Percentiles rank a stretch among this genome's conserved stretches.
Conservation (phyloP, 2,113 vertebrate genomes). For the Calidris pygmaea region DNA sequence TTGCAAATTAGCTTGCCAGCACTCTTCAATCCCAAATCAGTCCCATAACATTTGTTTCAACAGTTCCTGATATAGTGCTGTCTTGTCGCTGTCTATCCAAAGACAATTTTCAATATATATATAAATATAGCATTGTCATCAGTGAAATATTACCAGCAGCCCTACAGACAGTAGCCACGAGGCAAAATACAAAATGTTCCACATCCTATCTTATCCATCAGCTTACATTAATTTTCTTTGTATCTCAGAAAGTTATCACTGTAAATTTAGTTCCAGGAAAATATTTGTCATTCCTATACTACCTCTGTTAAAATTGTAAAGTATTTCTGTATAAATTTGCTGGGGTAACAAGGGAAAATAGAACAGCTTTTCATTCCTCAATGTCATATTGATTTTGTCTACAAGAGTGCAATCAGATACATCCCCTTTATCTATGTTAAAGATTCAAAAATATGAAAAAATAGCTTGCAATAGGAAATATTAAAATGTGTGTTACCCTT, state of each 20-base stretch:
- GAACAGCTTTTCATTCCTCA: neutral
- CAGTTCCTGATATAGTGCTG: neutral
- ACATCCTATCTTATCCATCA: neutral
- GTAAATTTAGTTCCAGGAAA: neutral
- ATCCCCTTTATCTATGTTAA: neutral
- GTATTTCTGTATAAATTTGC: neutral
- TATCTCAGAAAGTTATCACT: neutral
- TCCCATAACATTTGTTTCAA: neutral
- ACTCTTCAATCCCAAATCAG: neutral
- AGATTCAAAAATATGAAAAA: neutral
- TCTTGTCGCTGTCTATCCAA: neutral
- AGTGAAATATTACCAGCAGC: neutral
- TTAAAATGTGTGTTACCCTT: neutral
- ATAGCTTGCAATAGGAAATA: neutral
- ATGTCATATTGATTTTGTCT: neutral
- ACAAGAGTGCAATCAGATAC: neutral
- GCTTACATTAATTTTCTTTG: neutral
- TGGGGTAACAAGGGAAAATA: neutral
- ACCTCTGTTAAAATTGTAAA: neutral
- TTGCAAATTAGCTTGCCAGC: slow-evolving; percentile 16
- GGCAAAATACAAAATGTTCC: neutral
- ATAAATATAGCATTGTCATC: neutral
- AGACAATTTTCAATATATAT: neutral
- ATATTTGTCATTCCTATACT: neutral
- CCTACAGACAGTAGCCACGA: neutral